phyloP scores from a whole-genome alignment of 2,113 vertebrate species.

The Sterrhoptilus dennistouni region DNA sequence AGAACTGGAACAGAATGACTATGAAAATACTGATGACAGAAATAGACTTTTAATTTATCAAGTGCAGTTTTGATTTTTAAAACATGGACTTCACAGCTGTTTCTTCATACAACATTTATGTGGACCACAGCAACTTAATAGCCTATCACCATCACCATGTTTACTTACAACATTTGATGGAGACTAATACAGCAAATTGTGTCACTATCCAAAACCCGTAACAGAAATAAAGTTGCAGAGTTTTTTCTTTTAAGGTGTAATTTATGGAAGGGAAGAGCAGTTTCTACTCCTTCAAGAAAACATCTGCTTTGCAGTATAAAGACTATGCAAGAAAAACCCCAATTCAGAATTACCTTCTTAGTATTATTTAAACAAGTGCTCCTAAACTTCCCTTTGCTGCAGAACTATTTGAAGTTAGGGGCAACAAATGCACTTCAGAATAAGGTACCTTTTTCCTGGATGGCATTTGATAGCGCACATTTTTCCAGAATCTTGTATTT shows the following conservation, averaged over 20 bases:
- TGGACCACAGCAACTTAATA: background rate
- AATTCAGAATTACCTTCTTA: background rate
- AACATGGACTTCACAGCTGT: background rate
- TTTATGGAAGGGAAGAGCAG: background rate
- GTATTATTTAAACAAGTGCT: background rate
- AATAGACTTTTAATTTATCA: background rate
- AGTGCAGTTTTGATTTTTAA: background rate
- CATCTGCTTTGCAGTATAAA: background rate
- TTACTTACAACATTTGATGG: background rate
- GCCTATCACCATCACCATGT: background rate
- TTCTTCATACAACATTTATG: background rate
- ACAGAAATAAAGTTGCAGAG: background rate
- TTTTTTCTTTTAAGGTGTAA: background rate
- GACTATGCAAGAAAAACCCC: background rate
- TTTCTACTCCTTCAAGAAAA: background rate
- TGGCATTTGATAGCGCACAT: conserved; percentile 87
- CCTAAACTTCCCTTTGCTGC: background rate
- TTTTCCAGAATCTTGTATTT: conserved; percentile 85
- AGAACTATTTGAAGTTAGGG: background rate
- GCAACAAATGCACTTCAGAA: background rate
- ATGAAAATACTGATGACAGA: background rate
- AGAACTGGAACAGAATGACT: background rate
- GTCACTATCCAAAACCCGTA: background rate
- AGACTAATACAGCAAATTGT: background rate
- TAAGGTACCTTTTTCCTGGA: background rate